phyloP scores from a whole-genome alignment of 2,113 vertebrate genomes.

The Anguilla rostrata region DNA sequence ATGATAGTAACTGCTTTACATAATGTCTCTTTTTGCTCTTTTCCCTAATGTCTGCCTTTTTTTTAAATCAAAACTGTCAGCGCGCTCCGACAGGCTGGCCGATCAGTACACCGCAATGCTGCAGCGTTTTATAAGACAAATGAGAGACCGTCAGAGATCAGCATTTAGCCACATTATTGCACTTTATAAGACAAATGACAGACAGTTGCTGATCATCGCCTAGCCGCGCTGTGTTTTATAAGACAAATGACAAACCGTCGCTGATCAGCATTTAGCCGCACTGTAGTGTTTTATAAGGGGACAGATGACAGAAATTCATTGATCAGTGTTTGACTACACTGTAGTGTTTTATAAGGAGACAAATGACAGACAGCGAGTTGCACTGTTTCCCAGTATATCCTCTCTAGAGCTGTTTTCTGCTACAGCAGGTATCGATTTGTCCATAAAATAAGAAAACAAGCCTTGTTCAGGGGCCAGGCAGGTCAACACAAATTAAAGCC shows the following conservation, averaged over 20 bases:
- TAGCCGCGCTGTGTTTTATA: not conserved
- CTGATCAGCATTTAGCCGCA: not conserved
- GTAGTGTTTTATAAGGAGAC: not conserved
- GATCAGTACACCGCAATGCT: too few relatives aligned
- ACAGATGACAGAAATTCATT: not conserved
- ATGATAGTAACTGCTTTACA: not conserved
- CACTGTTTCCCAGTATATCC: not conserved
- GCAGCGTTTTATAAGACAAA: not conserved
- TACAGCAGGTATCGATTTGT: not conserved
- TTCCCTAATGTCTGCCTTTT: not conserved
- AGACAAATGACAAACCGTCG: not conserved
- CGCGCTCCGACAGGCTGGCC: not conserved
- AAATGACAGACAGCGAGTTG: not conserved
- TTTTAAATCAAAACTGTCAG: not conserved
- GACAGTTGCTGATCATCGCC: not conserved
- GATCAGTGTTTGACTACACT: not conserved
- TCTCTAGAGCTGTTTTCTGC: not conserved
- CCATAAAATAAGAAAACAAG: slow-evolving; percentile 1
- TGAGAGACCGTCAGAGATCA: not conserved
- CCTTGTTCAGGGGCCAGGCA: not conserved
- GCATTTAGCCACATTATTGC: not conserved
- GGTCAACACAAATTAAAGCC: not conserved
- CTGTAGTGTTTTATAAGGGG: not conserved
- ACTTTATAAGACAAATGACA: not conserved
- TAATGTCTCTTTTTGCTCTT: not conserved